Base-by-base conservation (phyloP, 2,113 vertebrate genomes). In the Synodontis membranacea region DNA sequence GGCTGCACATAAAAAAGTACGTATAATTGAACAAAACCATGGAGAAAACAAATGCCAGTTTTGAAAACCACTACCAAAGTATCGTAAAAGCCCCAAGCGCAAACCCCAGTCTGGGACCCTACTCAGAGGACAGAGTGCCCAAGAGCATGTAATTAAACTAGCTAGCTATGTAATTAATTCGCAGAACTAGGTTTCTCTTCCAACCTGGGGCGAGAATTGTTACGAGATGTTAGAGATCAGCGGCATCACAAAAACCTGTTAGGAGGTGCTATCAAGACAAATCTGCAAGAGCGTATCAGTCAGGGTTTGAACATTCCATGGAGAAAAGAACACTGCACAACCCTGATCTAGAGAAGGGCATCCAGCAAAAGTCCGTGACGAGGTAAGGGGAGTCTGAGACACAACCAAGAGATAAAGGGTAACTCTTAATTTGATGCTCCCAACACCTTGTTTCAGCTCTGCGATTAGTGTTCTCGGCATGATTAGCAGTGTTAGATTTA, bases 141-240 rank as follows among this genome's bases (percentile, higher is more conserved):
- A 80, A 14, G 31, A 42, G 52, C 78, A 80, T 80, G 78, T 80
- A 58, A 58, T 80, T 80, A 80, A 80, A 58, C 54, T 28, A 42
- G 78, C 50, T 80, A 80, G 78, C 50, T 37, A 80, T 80, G 34
- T 56, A 80, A 80, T 25, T 56, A 80, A 21, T 5, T 80, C 0
- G 34, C 34, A 12, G 76, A 31, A 79, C 5, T 54, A 50, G 15
- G 46, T 52, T 52, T 31, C 5, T 28, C 46, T 78, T 37, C 4
- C 10, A 23, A 37, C 56, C 56, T 39, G 0, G 25, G 44, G 14
- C 0, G 4, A 52, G 21, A 52, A 34, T 78, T 10, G 4, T n/a
- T n/a, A n/a, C n/a, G n/a, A n/a, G n/a, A n/a, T n/a, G n/a, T n/a
- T n/a, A n/a, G n/a, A n/a, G n/a, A n/a, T n/a, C n/a, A n/a, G n/a